Evolutionary conservation across 2,797 vertebrate species (phyloP).

Genomic region (Okamejei kenojei): DNA sequence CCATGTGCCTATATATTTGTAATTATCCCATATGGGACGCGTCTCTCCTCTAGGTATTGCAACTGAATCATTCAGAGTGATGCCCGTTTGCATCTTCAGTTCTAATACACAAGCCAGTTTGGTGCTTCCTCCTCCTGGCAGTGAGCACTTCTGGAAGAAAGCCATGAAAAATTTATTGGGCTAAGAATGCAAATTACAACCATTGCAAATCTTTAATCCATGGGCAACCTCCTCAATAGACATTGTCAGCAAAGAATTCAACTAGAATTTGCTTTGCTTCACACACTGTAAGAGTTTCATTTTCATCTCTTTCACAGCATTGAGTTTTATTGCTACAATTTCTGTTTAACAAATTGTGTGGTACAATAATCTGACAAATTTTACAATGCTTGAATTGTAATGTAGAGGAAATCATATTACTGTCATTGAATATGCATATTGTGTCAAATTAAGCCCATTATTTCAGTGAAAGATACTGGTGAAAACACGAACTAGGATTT

Average conservation of each 20-base stretch:
- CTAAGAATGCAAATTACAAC: constrained; percentile 72
- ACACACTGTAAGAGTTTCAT: constrained; percentile 56
- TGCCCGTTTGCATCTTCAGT: constrained; percentile 73
- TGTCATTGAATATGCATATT: constrained; percentile 17
- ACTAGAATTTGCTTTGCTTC: constrained; percentile 54
- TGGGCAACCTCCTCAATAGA: constrained; percentile 52
- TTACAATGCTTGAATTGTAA: not conserved
- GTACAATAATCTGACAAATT: not conserved
- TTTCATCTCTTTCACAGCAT: constrained; percentile 48
- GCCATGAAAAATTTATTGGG: constrained; percentile 81
- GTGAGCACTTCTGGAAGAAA: constrained; percentile 67
- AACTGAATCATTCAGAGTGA: constrained; percentile 57
- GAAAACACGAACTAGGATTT: not conserved
- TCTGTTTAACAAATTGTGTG: constrained; percentile 25
- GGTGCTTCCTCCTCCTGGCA: constrained; percentile 71
- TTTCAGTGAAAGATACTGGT: not conserved
- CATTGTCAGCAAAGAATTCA: constrained; percentile 59
- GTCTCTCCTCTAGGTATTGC: not conserved
- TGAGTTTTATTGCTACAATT: constrained; percentile 7
- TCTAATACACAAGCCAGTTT: constrained; percentile 90
- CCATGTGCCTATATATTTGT: not conserved
- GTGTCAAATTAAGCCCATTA: constrained; percentile 23
- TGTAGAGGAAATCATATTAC: not conserved
- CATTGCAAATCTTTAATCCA: constrained; percentile 67
- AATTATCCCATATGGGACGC: not conserved